These are phyloP conservation scores for Prolemur simus DNA, from an alignment of 2,113 vertebrate species.

Conservation along the genomic window DNA sequence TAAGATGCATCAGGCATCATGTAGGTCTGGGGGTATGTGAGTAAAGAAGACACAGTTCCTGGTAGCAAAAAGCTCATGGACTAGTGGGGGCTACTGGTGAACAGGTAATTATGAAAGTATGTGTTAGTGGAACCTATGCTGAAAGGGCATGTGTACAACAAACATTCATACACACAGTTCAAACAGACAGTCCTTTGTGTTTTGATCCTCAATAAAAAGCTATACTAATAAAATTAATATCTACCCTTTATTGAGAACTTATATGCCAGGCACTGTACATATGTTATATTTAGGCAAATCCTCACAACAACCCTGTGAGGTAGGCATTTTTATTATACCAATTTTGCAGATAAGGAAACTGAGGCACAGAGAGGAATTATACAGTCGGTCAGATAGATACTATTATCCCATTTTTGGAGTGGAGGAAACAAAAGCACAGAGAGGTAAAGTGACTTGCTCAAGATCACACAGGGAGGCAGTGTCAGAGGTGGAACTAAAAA, in stretches of 20 bases:
- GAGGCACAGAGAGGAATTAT: slow-evolving; percentile 41
- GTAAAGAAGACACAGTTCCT: background rate
- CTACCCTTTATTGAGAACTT: slow-evolving; percentile 72
- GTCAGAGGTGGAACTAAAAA: slow-evolving; percentile 31
- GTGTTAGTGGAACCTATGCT: slow-evolving; percentile 14
- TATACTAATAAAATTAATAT: slow-evolving; percentile 69
- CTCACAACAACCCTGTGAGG: slow-evolving; percentile 78
- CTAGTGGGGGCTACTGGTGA: background rate
- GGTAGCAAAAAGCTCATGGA: background rate
- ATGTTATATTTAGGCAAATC: slow-evolving; percentile 57
- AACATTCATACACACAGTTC: slow-evolving; percentile 15
- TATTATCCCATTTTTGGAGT: slow-evolving; percentile 34
- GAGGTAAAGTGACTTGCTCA: slow-evolving; percentile 27
- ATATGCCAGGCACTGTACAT: slow-evolving; percentile 72
- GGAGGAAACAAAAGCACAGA: slow-evolving; percentile 41
- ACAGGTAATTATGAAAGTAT: background rate
- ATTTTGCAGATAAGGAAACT: slow-evolving; percentile 51
- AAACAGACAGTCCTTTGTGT: slow-evolving; percentile 27
- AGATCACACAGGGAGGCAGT: background rate
- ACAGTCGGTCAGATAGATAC: slow-evolving; percentile 18
- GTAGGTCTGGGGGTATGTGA: background rate
- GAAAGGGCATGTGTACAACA: background rate
- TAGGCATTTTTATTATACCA: slow-evolving; percentile 67
- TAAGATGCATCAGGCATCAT: background rate
- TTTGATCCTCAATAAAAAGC: slow-evolving; percentile 66